Evolutionary conservation across 2,888 invertebrate species (phyloP), one percentile per base, ranked within the genome.

Genomic region (Calameuta filiformis): DNA sequence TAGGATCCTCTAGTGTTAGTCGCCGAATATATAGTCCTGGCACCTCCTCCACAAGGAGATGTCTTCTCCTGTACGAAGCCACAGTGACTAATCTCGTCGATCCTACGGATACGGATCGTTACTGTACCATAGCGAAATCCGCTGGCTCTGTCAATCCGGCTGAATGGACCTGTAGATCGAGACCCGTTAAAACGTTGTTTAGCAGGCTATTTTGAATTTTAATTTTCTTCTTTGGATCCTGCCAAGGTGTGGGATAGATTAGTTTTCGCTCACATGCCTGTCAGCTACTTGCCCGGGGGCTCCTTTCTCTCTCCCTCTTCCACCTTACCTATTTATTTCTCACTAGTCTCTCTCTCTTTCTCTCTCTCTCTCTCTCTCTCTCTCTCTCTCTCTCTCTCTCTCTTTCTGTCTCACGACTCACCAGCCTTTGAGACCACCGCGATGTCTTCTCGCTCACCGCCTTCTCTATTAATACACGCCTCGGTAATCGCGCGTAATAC

Each of bases 1-100:
- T 89, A 79, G 90, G 90, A 85, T 90, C 90, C 82, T 90, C 90
- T 76, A 90, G 89, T 79, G 90, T 90, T 75, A 90, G 87, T 79
- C 90, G 90, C 83, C 90, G 88, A 86, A 90, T 90, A 82, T 89
- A 89, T 73, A 90, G 89, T 78, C 90, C 90, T 79, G 90, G 90
- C 85, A 90, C 90, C 86, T 90, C 90, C 87, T 90, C 90, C 85
- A 84, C 89, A 78, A 90, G 85, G 84, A 87, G 89, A 85, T 87
- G 87, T 85, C 89, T 87, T 81, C 89, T 89, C 83, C 87, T 83
- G 86, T 88, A 88, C 82, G 89, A 88, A 88, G 90, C 90, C 90
- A 90, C 89, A 85, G 85, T 89, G 86, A 78, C 69, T 73, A 77
- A 31, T 77, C 71, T 31, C 12, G 23, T 35, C 35, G 37, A 35